Evolutionary conservation across 2,888 invertebrate genomes (phyloP), one percentile per base, ranked within the genome.

Genomic region (Cryptocephalus primarius): DNA sequence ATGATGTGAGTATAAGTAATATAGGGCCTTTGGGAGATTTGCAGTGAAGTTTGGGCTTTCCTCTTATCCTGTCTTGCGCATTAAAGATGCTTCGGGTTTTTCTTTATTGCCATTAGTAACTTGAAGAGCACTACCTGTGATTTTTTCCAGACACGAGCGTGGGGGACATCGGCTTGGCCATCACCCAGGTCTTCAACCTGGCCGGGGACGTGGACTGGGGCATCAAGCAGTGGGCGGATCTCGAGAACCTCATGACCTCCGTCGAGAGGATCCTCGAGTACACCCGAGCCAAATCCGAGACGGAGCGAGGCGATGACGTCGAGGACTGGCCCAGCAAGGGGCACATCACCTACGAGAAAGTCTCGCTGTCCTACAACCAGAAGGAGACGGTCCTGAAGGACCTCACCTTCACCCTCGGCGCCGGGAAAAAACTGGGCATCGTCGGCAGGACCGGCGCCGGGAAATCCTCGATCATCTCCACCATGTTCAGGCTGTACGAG

Each of bases 391-490:
- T 92, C 8, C 72, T 94, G 22, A 85, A 79, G 51, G 77, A 82
- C 51, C 69, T 90, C 1, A 78, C 75, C 48, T 76, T 89, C 44
- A 64, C 69, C 1, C 79, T 88, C 43, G 74, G 82, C 58, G 74
- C 81, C 11, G 78, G 78, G 47, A 77, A 79, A 71, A 83, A 83
- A 72, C 75, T 88, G 39, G 88, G 87, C 2, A 80, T 88, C 10
- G 83, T 88, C 6, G 89, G 89, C 1, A 71, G 89, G 57, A 89
- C 89, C 0, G 89, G 89, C 0, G 88, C 89, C 2, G 89, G 88
- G 10, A 88, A 87, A 66, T 83, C 84, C 0, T 85, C 86, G 0
- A 68, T 87, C 40, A 80, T 87, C 55, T 75, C 84, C 0, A 83
- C 85, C 3, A 69, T 92, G 14, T 91, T 90, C 68, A 81, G 93